Conservation (phyloP, 2,113 vertebrate genomes). For the Corythornis vintsioides region DNA sequence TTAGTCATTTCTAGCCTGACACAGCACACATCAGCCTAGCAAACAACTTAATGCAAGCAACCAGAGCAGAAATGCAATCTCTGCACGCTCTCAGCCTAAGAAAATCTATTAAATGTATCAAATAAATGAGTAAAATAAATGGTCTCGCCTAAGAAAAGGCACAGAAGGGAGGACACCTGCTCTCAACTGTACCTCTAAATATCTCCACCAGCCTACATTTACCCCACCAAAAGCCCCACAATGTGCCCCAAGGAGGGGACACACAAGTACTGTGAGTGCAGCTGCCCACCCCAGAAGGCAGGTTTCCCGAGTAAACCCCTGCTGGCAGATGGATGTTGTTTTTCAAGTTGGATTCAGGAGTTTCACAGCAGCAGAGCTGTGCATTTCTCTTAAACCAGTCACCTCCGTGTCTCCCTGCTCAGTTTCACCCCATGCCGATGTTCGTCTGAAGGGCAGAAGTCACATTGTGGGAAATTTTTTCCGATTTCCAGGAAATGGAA, state of each 20-base stretch:
- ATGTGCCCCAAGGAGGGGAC: rapidly evolving
- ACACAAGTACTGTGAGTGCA: neutral
- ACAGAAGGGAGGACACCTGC: neutral
- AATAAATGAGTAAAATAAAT: neutral
- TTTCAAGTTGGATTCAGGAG: neutral
- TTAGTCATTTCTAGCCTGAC: neutral
- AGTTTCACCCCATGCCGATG: rapidly evolving
- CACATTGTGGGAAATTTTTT: neutral
- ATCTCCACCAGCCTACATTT: neutral
- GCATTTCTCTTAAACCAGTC: neutral
- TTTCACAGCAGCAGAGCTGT: neutral
- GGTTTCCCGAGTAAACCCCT: neutral
- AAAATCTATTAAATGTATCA: neutral
- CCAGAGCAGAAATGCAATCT: neutral
- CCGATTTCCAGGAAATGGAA: conserved; percentile 8
- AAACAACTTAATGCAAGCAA: neutral
- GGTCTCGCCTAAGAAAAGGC: neutral
- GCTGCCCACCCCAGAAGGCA: neutral
- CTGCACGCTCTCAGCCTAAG: neutral
- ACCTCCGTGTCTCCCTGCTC: neutral
- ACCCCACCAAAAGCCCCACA: neutral
- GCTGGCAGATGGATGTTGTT: neutral
- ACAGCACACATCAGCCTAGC: neutral
- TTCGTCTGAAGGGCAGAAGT: neutral
- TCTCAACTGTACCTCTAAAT: neutral